Percentiles rank a stretch among this genome's conserved stretches.
Conservation (phyloP, 2,888 invertebrate genomes). For the Cheilosia grossa region DNA sequence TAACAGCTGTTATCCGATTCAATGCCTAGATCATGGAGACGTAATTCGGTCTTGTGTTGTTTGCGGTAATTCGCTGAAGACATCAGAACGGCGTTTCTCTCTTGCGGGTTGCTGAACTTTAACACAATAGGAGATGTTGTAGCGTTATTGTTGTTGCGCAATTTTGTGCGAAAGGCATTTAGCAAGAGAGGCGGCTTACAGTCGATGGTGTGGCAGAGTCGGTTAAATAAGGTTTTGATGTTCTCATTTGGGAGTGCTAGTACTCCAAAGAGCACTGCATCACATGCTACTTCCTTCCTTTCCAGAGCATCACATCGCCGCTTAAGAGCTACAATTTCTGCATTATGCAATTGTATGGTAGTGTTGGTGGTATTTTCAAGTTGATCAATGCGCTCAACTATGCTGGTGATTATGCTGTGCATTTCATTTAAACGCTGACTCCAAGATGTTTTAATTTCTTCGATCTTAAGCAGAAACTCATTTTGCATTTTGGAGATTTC, state of each 20-base stretch:
- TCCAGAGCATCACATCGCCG: conserved; percentile 5
- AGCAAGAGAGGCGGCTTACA: no score
- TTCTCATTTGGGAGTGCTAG: not conserved
- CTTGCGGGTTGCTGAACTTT: not conserved
- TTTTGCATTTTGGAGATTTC: conserved; percentile 12
- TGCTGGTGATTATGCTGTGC: not conserved
- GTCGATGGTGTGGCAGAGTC: not conserved
- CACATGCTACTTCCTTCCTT: no score
- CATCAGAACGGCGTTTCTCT: not conserved
- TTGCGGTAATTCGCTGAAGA: no score
- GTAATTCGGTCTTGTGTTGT: not conserved
- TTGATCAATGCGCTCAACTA: conserved; percentile 4
- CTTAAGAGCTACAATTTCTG: conserved; percentile 19
- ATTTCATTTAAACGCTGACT: conserved; percentile 5
- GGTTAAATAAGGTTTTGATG: not conserved
- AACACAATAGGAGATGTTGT: no score
- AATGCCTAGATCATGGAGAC: not conserved
- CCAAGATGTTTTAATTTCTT: not conserved
- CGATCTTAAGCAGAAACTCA: conserved; percentile 10
- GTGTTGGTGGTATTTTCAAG: conserved; percentile 5
- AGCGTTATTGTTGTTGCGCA: no score
- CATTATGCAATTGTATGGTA: conserved; percentile 1
- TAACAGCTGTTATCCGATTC: not conserved
- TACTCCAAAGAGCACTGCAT: no score
- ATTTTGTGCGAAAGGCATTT: no score